Conservation (phyloP, 2,113 vertebrate species). For the Corythornis vintsioides region DNA sequence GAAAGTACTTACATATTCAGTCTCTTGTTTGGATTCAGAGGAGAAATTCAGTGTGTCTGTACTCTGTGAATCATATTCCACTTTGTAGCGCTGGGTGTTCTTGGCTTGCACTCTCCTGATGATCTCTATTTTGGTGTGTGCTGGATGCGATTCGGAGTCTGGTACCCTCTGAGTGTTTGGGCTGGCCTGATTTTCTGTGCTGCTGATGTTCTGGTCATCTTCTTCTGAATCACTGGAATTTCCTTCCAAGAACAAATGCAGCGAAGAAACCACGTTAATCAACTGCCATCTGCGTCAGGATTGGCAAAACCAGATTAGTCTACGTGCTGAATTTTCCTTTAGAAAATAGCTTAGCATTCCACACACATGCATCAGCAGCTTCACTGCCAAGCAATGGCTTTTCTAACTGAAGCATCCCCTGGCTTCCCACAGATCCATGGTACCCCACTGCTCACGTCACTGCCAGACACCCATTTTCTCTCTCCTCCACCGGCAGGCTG, state of each 20-base stretch:
- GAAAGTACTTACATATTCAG: conserved; percentile 87
- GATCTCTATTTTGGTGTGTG: conserved; percentile 81
- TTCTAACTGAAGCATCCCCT: neutral
- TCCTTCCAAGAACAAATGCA: conserved; percentile 56
- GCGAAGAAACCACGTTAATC: neutral
- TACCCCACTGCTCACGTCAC: neutral
- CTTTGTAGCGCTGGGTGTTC: conserved; percentile 86
- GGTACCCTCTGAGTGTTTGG: conserved; percentile 71
- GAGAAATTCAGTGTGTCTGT: conserved; percentile 90
- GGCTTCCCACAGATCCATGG: neutral
- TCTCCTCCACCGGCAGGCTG: neutral
- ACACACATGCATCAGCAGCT: fast-evolving
- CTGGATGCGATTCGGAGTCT: conserved; percentile 67
- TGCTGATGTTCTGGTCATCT: conserved; percentile 76
- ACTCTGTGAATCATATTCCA: conserved; percentile 81
- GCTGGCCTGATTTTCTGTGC: conserved; percentile 65
- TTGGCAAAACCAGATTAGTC: neutral
- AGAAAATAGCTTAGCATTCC: neutral
- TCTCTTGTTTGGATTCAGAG: conserved; percentile 87
- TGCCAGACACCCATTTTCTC: neutral
- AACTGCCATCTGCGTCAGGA: neutral
- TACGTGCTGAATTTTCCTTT: neutral
- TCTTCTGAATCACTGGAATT: conserved; percentile 81
- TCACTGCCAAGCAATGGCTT: neutral
- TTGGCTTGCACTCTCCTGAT: conserved; percentile 85